phyloP scores from a whole-genome alignment of 37 sponge, comb jelly and placozoan genomes.

The Crambe crambe region DNA sequence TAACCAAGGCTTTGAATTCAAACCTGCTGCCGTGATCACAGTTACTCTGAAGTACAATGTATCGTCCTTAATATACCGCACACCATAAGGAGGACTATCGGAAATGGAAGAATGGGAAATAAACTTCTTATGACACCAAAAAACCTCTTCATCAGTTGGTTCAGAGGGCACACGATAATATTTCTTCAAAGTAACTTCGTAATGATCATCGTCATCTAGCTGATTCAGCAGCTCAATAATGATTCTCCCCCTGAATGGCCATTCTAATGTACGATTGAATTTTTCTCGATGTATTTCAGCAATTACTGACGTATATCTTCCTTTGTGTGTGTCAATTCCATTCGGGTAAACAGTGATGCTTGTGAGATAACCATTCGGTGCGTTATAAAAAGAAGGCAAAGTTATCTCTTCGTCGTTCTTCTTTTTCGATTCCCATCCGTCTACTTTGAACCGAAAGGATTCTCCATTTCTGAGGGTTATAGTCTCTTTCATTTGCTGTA shows the following conservation, averaged over 20 bases:
- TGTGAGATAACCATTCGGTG: constrained; percentile 26
- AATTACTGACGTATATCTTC: constrained; percentile 29
- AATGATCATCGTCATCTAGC: background rate
- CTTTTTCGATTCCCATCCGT: background rate
- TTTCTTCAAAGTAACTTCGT: background rate
- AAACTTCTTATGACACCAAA: too few species aligned
- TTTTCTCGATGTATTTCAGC: constrained; percentile 8
- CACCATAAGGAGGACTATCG: too few species aligned
- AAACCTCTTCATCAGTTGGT: too few species aligned
- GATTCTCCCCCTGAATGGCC: background rate
- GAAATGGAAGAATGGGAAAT: too few species aligned
- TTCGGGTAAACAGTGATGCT: constrained; percentile 19
- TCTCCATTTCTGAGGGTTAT: background rate
- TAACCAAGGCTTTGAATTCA: too few species aligned
- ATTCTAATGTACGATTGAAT: constrained; percentile 3
- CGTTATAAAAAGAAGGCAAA: constrained; percentile 16
- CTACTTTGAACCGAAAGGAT: background rate
- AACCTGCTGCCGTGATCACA: too few species aligned
- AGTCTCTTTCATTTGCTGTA: background rate
- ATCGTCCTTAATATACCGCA: too few species aligned
- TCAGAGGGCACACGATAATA: background rate
- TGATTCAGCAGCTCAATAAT: background rate
- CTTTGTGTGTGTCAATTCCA: constrained; percentile 20
- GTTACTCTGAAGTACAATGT: too few species aligned
- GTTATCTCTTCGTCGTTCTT: background rate